Evolutionary conservation across 2,888 invertebrate species (phyloP).

Genomic region (Heliconius ismenius): DNA sequence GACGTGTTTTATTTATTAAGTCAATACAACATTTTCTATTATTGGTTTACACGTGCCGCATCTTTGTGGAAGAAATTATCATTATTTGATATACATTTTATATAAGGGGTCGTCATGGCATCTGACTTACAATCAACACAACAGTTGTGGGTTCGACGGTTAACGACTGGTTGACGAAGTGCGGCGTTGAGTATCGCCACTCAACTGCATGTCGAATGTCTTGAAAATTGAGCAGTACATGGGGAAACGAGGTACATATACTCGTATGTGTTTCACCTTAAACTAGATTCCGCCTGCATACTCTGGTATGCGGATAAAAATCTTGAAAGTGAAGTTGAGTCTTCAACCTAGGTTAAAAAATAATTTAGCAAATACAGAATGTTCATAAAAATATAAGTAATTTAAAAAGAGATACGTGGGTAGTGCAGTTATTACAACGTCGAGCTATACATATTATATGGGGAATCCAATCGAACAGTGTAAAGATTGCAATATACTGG

Average conservation of each 20-base stretch:
- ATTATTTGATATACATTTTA: neutral
- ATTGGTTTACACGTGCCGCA: neutral
- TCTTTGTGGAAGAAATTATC: neutral
- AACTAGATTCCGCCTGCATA: no score
- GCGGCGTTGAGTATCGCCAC: no score
- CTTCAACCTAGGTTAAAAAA: neutral
- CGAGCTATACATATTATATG: neutral
- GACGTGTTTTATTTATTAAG: constrained; percentile 10
- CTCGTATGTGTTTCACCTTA: no score
- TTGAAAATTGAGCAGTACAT: no score
- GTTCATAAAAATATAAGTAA: neutral
- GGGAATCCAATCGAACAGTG: constrained; percentile 29
- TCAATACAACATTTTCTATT: neutral
- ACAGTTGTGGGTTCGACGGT: no score
- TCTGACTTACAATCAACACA: no score
- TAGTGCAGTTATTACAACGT: neutral
- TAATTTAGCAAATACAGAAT: neutral
- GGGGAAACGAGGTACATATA: no score
- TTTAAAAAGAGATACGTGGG: neutral
- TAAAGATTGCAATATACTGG: constrained; percentile 27
- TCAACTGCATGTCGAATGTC: no score
- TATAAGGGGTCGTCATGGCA: neutral
- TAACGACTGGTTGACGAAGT: no score
- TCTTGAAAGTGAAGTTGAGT: no score
- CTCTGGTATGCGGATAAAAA: no score